Evolutionary conservation across 2,113 vertebrate genomes (phyloP).

Genomic region (Stigmatopora nigra): DNA sequence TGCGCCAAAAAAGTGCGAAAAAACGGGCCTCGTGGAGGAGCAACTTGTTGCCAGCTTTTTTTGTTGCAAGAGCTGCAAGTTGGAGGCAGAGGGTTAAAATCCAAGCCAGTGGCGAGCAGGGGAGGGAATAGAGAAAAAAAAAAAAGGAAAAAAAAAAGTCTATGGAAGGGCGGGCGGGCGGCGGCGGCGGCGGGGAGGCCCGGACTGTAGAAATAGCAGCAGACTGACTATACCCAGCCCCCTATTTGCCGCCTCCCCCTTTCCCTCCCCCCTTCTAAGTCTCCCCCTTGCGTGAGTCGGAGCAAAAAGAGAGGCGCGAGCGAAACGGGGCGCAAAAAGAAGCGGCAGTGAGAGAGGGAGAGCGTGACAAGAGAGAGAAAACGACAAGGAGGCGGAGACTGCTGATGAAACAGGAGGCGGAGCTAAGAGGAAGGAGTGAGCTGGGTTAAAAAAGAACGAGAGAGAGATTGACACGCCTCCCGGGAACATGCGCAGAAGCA

Average conservation of each 20-base stretch:
- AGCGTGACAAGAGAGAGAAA: constrained; percentile 49
- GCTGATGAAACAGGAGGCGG: constrained; percentile 79
- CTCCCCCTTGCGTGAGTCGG: constrained; percentile 73
- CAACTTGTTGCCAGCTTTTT: constrained; percentile 67
- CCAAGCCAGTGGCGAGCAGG: constrained; percentile 67
- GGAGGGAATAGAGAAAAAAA: too few species aligned
- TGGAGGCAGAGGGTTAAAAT: constrained; percentile 72
- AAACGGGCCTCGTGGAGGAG: constrained; percentile 16
- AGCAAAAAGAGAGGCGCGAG: constrained; percentile 67
- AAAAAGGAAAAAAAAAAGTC: constrained; percentile 67
- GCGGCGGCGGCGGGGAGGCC: constrained; percentile 72
- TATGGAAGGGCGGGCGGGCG: constrained; percentile 73
- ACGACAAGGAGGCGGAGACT: constrained; percentile 65
- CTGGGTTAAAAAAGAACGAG: constrained; percentile 33
- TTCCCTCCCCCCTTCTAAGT: constrained; percentile 51
- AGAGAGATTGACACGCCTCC: constrained; percentile 60
- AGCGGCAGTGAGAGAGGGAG: constrained; percentile 28
- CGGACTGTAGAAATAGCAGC: constrained; percentile 77
- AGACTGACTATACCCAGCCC: constrained; percentile 49
- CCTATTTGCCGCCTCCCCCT: constrained; percentile 15
- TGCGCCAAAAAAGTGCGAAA: constrained; percentile 38
- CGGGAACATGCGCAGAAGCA: constrained; percentile 60
- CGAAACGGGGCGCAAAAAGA: constrained; percentile 59
- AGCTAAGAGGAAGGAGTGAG: constrained; percentile 62
- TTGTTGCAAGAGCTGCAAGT: constrained; percentile 53